Base-by-base conservation (phyloP, 2,888 invertebrate genomes). In the Perdita meconis region DNA sequence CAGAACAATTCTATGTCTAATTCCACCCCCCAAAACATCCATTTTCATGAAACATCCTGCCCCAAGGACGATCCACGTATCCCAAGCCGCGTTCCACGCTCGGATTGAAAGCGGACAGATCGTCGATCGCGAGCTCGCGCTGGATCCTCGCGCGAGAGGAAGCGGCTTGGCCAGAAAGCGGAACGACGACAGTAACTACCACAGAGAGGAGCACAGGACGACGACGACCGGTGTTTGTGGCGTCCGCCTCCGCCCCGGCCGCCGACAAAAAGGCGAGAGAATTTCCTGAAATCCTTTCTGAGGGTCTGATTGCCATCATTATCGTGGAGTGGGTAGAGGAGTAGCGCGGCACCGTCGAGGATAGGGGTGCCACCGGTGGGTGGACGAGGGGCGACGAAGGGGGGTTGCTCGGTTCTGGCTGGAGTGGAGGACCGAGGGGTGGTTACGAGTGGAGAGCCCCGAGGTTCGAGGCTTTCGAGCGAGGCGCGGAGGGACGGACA, bases 211-310 rank as follows among this genome's bases (percentile, higher is more conserved):
- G 42, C 26, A 16, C 19, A 26, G 40, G 65, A 79, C 77, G 84
- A 83, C 82, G 88, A 87, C 87, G 88, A 90, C 88, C 92, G 90
- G 90, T 91, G 91, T 92, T 92, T 92, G 92, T 86, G 90, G 90
- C 90, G 91, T 92, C 91, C 91, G 90, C 87, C 83, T 89, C 87
- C 88, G 87, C 87, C 88, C 86, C 87, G 89, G 87, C 87, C 73
- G 88, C 92, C 91, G 92, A 91, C 90, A 92, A 92, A 92, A 92
- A 92, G 92, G 91, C 92, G 92, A 92, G 92, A 92, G 92, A 92
- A 92, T 92, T 92, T 92, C 92, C 92, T 92, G 92, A 91, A 92
- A 92, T 92, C 92, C 91, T 92, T 92, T 92, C 90, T 91, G 89
- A 91, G 90, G 91, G 90, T 88, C 91, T 92, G 92, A 92, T 92